Evolutionary conservation across 2,888 invertebrate species (phyloP).

Genomic region (Stenchaetothrips biformis): DNA sequence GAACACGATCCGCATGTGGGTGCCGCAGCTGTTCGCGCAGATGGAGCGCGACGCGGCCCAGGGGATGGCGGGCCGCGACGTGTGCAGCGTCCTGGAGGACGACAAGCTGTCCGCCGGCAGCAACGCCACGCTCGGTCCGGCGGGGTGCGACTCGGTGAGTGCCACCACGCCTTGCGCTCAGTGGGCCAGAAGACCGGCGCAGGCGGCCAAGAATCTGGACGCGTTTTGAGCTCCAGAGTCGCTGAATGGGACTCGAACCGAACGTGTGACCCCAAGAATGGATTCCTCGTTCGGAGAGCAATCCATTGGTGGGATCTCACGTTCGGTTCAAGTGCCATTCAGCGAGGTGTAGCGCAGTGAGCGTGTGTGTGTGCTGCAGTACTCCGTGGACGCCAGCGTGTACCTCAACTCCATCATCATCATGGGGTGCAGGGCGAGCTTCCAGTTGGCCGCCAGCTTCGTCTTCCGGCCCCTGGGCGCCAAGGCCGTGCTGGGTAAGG

Average conservation of each 20-base stretch:
- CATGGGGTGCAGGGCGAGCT: neutral
- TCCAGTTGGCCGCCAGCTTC: neutral
- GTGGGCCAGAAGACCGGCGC: no score
- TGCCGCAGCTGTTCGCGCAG: constrained; percentile 6
- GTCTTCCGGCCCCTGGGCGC: neutral
- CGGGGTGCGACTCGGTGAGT: neutral
- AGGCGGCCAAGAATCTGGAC: no score
- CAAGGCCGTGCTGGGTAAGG: neutral
- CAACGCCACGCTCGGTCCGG: neutral
- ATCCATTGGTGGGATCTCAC: no score
- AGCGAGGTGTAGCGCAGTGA: no score
- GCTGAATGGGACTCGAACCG: no score
- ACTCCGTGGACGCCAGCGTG: neutral
- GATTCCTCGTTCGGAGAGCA: no score
- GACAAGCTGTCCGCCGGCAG: neutral
- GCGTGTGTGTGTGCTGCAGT: neutral
- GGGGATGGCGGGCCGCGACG: neutral
- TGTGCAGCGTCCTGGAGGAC: neutral
- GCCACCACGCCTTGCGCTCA: no score
- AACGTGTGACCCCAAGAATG: no score
- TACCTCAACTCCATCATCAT: constrained; percentile 14
- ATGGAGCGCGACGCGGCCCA: neutral
- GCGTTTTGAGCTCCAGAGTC: no score
- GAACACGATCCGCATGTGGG: constrained; percentile 17
- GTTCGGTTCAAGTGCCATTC: no score